Evolutionary conservation across 2,113 vertebrate species (phyloP).

Genomic region (Cathartes aura): DNA sequence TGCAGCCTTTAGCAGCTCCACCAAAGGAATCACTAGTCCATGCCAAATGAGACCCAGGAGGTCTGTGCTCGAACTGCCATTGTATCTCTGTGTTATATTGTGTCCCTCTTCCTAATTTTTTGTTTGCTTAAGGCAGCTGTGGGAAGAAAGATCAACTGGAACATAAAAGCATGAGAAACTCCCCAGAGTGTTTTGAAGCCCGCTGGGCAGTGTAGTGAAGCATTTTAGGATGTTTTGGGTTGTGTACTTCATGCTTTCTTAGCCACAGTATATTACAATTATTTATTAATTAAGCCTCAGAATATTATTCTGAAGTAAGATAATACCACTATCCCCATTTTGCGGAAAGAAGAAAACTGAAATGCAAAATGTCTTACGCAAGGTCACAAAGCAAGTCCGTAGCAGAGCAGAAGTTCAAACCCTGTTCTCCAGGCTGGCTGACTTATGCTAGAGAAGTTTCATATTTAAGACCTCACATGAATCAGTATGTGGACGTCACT

Average conservation of each 20-base stretch:
- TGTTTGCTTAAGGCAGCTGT: background rate
- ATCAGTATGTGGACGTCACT: background rate
- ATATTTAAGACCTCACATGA: background rate
- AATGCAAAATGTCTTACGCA: background rate
- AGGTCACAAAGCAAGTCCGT: background rate
- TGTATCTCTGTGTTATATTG: background rate
- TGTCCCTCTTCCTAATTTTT: background rate
- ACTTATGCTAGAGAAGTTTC: background rate
- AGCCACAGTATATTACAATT: background rate
- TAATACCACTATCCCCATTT: background rate
- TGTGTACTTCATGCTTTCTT: background rate
- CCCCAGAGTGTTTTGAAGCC: background rate
- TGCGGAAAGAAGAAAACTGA: background rate
- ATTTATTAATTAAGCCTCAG: background rate
- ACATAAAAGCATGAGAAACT: background rate
- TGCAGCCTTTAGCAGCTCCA: too few species aligned
- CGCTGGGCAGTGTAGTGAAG: background rate
- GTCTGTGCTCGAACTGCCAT: background rate
- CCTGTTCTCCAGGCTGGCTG: background rate
- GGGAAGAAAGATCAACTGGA: background rate
- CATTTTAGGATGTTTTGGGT: background rate
- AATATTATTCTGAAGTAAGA: background rate
- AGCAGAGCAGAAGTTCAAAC: background rate
- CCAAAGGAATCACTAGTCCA: background rate
- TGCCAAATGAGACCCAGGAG: background rate